phyloP scores from a whole-genome alignment of 1,140 invertebrate genomes.

The Batillaria attramentaria region DNA sequence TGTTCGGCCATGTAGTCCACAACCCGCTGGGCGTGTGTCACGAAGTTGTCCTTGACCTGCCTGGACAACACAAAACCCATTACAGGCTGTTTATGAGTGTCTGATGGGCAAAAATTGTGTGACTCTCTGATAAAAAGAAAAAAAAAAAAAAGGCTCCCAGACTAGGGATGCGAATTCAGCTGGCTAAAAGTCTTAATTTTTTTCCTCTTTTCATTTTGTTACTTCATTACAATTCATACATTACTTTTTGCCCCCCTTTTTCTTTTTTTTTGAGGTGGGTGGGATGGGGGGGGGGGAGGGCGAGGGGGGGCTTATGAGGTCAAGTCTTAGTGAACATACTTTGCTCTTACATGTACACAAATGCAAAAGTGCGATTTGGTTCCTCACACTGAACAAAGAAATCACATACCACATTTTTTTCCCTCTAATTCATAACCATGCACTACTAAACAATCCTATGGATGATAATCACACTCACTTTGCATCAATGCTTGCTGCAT shows the following conservation, averaged over 20 bases:
- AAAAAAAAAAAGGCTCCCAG: no score
- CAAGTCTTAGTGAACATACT: no score
- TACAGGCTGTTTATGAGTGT: not conserved
- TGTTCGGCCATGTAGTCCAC: constrained; percentile 76
- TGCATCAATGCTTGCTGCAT: constrained; percentile 64
- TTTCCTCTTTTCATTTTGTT: not conserved
- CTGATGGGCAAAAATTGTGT: not conserved
- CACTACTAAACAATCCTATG: no score
- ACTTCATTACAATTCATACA: not conserved
- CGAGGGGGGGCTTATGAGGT: no score
- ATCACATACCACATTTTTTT: no score
- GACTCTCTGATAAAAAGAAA: not conserved
- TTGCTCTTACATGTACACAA: no score
- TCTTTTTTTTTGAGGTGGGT: no score
- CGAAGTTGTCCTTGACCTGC: constrained; percentile 74
- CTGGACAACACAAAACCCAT: constrained; percentile 46
- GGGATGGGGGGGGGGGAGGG: no score
- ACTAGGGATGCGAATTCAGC: no score
- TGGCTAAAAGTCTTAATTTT: not conserved
- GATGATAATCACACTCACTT: constrained; percentile 51
- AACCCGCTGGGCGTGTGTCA: constrained; percentile 80
- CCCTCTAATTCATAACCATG: not conserved
- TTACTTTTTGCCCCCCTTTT: no score
- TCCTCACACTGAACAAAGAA: no score
- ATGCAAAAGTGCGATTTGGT: no score